A percentile compares a stretch with the other conserved stretches of the same genome.
Evolutionary conservation across 2,888 invertebrate species (phyloP).

Genomic region (Trachelus troglodyta): DNA sequence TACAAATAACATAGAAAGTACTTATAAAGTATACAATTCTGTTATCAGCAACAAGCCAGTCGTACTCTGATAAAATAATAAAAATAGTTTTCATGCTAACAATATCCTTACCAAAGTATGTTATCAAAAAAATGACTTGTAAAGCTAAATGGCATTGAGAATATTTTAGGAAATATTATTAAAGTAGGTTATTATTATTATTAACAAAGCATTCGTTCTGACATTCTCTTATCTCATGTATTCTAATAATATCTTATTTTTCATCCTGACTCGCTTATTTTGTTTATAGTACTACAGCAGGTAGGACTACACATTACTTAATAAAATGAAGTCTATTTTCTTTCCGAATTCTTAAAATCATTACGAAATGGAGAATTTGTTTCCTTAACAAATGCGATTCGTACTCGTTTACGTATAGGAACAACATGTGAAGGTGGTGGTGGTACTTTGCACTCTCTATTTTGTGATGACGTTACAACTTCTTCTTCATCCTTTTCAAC

Average conservation of each 20-base stretch:
- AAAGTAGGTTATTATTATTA: not conserved
- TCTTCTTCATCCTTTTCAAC: conserved; percentile 42
- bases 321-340: conserved; percentile 21
- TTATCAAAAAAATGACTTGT: not conserved
- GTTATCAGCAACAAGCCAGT: not conserved
- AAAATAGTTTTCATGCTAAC: not conserved
- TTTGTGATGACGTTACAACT: conserved; percentile 15
- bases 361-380: conserved; percentile 28
- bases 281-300: not conserved
- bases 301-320: not conserved
- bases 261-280: not conserved
- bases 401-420: conserved; percentile 38
- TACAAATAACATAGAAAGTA: not conserved
- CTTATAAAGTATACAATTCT: not conserved
- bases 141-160: not conserved
- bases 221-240: not conserved
- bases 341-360: conserved; percentile 31
- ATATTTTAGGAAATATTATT: not conserved
- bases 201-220: not conserved
- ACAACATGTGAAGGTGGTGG: conserved; percentile 1
- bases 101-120: not conserved
- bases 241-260: not conserved
- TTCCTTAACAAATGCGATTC: conserved; percentile 37
- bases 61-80: not conserved
- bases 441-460: conserved; percentile 14